Evolutionary conservation across 1,140 invertebrate species (phyloP), one percentile per base, ranked within the genome.

Genomic region (Euwallacea similis): DNA sequence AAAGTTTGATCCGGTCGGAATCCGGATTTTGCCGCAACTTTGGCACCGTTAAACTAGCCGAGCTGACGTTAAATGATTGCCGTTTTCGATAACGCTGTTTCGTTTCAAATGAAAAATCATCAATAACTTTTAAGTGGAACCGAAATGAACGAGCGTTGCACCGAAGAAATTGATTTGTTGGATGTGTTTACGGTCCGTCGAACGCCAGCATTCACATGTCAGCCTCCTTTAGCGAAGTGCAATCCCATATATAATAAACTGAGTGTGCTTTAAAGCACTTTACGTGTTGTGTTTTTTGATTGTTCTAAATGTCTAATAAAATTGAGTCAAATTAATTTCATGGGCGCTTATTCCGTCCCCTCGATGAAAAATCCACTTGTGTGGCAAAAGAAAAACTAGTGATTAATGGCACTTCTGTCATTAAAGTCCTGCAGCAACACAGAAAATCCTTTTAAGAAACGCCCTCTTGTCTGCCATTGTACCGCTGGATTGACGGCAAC

Each of bases 61-160:
- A 55, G n/a, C 10, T 68, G 55, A 59, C 55, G 42, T 68, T 68
- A 62, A 43, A 69, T 69, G 59, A 61, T 54, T 69, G 59, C 56
- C 46, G 59, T 70, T 70, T 55, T 53, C 67, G 50, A 54, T 55
- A 55, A 44, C 50, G 47, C 54, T 16, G 53, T 55, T 56, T 56
- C 54, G 50, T 66, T 54, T 65, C 33, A 54, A 54, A 21, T 66
- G 50, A 55, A 44, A 66, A 55, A 66, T 66, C 50, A 66, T 55
- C 50, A 66, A 66, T 66, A 55, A 66, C 54, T 66, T 65, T 41
- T 53, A 50, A 47, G 50, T 65, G 50, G 44, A 65, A 50, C 50
- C 21, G 50, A 55, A 56, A 65, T 65, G 15, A 50, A 47, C 21
- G 62, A 47, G 44, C 44, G 42, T 33, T 66, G 33, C 64, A 41